These are phyloP conservation scores for Bucco capensis DNA, from an alignment of 2,113 vertebrate genomes.

Conservation along the genomic window DNA sequence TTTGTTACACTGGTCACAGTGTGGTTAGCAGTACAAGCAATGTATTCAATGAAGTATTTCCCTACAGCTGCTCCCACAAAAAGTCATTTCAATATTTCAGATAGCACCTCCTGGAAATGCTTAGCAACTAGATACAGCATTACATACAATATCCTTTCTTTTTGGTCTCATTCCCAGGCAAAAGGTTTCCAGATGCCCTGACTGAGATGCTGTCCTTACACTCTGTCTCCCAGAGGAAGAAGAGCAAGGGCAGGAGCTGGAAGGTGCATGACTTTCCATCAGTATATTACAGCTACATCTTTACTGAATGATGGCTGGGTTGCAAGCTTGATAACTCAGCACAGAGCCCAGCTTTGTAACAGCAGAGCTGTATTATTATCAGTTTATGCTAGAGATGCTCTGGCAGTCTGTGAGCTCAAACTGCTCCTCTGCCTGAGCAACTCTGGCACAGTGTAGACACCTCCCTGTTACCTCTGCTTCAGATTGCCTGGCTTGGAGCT, in stretches of 20 bases:
- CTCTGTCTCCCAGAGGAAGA: not conserved
- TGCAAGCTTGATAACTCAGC: not conserved
- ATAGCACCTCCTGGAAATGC: not conserved
- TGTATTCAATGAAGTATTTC: not conserved
- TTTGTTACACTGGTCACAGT: not conserved
- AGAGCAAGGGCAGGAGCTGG: not conserved
- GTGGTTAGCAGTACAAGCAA: not conserved
- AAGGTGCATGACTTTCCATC: not conserved
- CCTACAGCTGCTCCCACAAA: not conserved
- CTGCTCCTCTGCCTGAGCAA: not conserved
- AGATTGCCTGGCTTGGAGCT: constrained; percentile 63
- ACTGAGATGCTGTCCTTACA: not conserved
- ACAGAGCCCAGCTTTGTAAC: not conserved
- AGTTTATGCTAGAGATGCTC: not conserved
- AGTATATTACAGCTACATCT: not conserved
- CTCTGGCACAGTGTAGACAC: not conserved
- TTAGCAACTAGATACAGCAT: not conserved
- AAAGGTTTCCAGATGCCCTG: not conserved
- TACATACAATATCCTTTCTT: not conserved
- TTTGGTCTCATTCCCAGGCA: not conserved
- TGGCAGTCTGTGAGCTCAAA: not conserved
- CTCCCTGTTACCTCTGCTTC: constrained; percentile 78
- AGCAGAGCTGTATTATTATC: not conserved
- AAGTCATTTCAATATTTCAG: not conserved
- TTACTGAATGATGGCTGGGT: not conserved